phyloP scores from a whole-genome alignment of 2,888 invertebrate species.

The Catocala nupta region DNA sequence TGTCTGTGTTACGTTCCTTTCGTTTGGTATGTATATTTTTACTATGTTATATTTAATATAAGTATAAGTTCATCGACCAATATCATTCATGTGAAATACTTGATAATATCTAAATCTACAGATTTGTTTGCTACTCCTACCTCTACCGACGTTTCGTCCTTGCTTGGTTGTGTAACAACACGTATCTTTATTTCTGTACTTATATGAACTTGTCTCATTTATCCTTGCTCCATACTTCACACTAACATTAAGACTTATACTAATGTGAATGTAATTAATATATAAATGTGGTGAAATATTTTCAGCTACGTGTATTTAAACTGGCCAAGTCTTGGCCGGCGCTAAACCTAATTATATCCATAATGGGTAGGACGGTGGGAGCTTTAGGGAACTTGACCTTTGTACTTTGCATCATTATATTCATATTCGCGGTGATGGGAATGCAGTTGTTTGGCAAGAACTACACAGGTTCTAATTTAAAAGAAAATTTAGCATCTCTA shows the following conservation, averaged over 20 bases:
- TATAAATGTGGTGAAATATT: conserved; percentile 82
- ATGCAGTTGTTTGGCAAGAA: conserved; percentile 98
- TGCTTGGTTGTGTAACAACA: conserved; percentile 37
- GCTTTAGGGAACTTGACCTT: conserved; percentile 98
- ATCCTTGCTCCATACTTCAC: conserved; percentile 32
- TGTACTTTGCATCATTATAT: conserved; percentile 98
- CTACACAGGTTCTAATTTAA: conserved; percentile 90
- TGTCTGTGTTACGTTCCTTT: conserved; percentile 98
- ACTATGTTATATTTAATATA: conserved; percentile 12
- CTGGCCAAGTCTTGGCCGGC: conserved; percentile 99
- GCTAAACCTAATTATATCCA: conserved; percentile 97
- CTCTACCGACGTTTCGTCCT: conserved; percentile 26
- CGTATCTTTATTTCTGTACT: conserved; percentile 23
- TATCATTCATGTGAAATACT: conserved; percentile 30
- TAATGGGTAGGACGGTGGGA: conserved; percentile 98
- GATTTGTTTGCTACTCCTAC: conserved; percentile 38
- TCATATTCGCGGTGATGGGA: conserved; percentile 99
- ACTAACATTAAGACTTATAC: conserved; percentile 38
- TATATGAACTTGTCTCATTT: conserved; percentile 26
- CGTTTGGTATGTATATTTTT: conserved; percentile 93
- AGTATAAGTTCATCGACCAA: conserved; percentile 25
- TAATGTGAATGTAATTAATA: conserved; percentile 52
- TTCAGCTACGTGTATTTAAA: conserved; percentile 98
- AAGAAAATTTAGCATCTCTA: conserved; percentile 84
- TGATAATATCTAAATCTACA: conserved; percentile 16